Conservation (phyloP, 64 coral and sea anemone genomes). For the Stichodactyla helianthus region DNA sequence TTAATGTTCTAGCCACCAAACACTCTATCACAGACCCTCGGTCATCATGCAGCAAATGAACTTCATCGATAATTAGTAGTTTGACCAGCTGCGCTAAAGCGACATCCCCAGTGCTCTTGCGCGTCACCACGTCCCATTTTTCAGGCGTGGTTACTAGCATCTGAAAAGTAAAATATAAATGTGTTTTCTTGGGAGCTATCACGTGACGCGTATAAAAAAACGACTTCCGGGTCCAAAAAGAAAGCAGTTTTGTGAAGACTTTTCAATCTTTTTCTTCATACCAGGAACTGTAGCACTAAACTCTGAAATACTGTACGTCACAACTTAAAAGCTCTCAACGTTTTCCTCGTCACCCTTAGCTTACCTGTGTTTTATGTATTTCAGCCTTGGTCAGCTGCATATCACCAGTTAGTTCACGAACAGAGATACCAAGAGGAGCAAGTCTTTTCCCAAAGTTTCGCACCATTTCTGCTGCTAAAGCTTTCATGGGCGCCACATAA, state of each 20-base stretch:
- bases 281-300: no score
- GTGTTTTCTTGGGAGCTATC: neutral
- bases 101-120: slow-evolving; percentile 87
- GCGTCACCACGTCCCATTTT: slow-evolving; percentile 97
- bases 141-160: slow-evolving; percentile 98
- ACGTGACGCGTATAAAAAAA: no score
- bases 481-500: slow-evolving; percentile 98
- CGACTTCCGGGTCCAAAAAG: no score
- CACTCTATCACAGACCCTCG: slow-evolving; percentile 96
- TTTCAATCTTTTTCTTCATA: no score
- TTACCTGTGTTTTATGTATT: slow-evolving; percentile 94
- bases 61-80: slow-evolving; percentile 96
- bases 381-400: slow-evolving; percentile 96
- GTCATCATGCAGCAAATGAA: slow-evolving; percentile 91
- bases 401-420: slow-evolving; percentile 91
- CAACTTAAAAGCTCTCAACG: neutral
- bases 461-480: slow-evolving; percentile 97
- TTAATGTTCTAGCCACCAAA: slow-evolving; percentile 84
- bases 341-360: neutral
- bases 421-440: slow-evolving; percentile 69
- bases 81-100: slow-evolving; percentile 91
- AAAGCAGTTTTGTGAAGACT: no score
- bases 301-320: no score
- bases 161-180: neutral
- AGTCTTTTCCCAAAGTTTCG: slow-evolving; percentile 84